Base-by-base conservation (phyloP, 2,113 vertebrate species). In the Cavia porcellus region DNA sequence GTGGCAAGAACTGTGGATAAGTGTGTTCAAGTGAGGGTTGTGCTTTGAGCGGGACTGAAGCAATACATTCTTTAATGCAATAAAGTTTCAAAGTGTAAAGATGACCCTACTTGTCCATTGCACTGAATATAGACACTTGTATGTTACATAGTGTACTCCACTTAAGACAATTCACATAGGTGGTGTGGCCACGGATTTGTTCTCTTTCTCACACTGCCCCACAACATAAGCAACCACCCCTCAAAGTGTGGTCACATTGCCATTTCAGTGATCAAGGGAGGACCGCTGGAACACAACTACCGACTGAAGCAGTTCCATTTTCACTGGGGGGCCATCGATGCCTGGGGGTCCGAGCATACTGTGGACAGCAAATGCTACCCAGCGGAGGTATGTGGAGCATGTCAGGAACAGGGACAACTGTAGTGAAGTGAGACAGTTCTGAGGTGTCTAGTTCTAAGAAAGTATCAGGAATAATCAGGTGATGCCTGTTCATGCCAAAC, bases 251-350 rank as follows among this genome's bases (percentile, higher is more conserved):
- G 84, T 75, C 28, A 47, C 55, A 57, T 92, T 97, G 95, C 24
- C 81, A 86, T 97, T 98, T 24, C 88, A 99, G 99, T 98, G 38
- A 99, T 99, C 0, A 89, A 98, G 86, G 99, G 99, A 38, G 99
- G 99, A 72, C 99, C 99, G 25, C 97, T 99, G 98, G 98, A 99
- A 95, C 99, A 99, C 97, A 98, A 98, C 35, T 99, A 98, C 98
- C 98, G 99, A 86, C 97, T 99, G 57, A 99, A 99, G 98, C 99
- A 99, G 98, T 99, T 99, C 98, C 99, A 99, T 98, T 99, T 99
- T 98, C 99, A 99, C 93, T 99, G 99, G 99, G 99, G 99, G 14
- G 99, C 99, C 84, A 98, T 99, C 88, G 99, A 99, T 0, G 98
- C 99, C 92, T 99, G 99, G 99, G 99, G 99, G 19, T 99, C 99